Evolutionary conservation across 2,113 vertebrate species (phyloP), one percentile per base, ranked within the genome.

Genomic region (Oncorhynchus tshawytscha): DNA sequence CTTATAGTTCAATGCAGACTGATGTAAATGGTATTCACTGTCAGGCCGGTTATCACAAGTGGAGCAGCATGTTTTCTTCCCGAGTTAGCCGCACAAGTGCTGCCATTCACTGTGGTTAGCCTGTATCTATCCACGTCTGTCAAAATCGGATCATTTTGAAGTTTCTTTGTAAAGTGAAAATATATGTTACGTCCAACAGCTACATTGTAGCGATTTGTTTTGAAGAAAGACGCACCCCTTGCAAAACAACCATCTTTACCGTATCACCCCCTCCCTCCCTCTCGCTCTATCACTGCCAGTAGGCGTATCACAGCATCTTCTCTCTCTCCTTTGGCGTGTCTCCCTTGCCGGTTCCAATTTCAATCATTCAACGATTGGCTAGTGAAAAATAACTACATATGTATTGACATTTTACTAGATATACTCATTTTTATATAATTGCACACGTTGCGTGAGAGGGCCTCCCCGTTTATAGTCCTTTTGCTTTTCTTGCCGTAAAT

Each of bases 261-360:
- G 80, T 85, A 81, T 82, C 60, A 76, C 88, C 86, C 62, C 45
- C 67, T 64, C 57, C 81, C 88, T 87, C 89, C 34, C 34, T 39
- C 34, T 82, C 84, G 62, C 78, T 77, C 71, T 71, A 34, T 87
- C 91, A 77, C 91, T 87, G 86, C 86, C 73, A 88, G 84, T 51
- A 84, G 78, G 86, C 87, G 86, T 86, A 88, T 92, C 90, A 90
- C 89, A 91, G 90, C 91, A 91, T 93, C 92, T 91, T 91, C 86
- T 81, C 78, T 77, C 87, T 88, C 84, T 85, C 82, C 87, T 87
- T 78, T 85, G 88, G 85, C 83, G 88, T 90, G 88, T 91, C 90
- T 81, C 81, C 77, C 57, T 79, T 72, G 48, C 72, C 78, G 67
- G 68, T 62, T 70, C 39, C 48, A 48, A 73, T 48, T 62, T 72